Evolutionary conservation across 2,797 vertebrate genomes (phyloP).

Genomic region (Betta splendens): DNA sequence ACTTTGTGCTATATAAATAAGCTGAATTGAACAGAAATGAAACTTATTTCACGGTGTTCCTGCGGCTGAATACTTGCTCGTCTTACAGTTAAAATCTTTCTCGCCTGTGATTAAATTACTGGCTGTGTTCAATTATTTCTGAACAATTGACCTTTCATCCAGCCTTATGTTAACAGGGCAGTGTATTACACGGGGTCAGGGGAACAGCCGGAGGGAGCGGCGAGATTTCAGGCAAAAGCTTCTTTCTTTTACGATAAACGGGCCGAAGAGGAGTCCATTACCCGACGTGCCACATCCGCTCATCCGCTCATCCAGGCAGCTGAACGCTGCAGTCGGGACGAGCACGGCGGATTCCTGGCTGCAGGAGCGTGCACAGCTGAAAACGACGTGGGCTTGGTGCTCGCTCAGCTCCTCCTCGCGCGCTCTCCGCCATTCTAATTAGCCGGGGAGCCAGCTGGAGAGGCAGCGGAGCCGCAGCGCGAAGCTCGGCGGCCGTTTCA

Average conservation of each 20-base stretch:
- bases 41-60: neutral
- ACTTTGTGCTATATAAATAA: no score
- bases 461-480: conserved; percentile 68
- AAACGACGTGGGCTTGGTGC: conserved; percentile 55
- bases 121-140: conserved; percentile 61
- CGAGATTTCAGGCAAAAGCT: conserved; percentile 29
- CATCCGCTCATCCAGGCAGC: conserved; percentile 63
- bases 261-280: conserved; percentile 55
- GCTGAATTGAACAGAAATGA: no score
- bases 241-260: conserved; percentile 31
- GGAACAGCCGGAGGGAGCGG: conserved; percentile 54
- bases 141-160: conserved; percentile 68
- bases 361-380: conserved; percentile 48
- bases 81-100: conserved; percentile 26
- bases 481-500: conserved; percentile 65
- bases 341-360: conserved; percentile 42
- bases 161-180: conserved; percentile 57
- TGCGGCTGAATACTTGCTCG: conserved; percentile 10
- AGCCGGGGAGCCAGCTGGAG: conserved; percentile 68
- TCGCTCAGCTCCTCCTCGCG: conserved; percentile 40
- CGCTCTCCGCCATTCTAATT: conserved; percentile 71
- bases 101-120: conserved; percentile 49
- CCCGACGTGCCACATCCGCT: conserved; percentile 59
- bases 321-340: conserved; percentile 52
- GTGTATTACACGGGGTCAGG: conserved; percentile 41